Evolutionary conservation across 2,113 vertebrate species (phyloP).

Genomic region (Coregonus clupeaformis): DNA sequence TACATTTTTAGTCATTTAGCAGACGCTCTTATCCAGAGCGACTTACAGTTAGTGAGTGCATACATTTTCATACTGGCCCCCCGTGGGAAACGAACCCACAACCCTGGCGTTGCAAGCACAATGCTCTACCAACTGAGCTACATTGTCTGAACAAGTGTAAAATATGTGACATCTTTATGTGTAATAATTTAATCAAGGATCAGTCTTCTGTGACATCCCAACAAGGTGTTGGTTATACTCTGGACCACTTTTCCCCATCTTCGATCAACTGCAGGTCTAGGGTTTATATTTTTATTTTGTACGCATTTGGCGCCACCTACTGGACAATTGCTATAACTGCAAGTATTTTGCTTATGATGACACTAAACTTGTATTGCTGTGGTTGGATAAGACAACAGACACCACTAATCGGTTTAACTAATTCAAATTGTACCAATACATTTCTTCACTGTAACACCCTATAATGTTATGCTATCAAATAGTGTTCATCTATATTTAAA

Average conservation of each 20-base stretch:
- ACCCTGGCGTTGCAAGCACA: too few species aligned
- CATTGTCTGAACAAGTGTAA: background rate
- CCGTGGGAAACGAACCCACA: too few species aligned
- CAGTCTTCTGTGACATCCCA: background rate
- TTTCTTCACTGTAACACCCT: background rate
- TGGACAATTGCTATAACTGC: constrained; percentile 25
- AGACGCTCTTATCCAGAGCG: too few species aligned
- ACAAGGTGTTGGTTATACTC: background rate
- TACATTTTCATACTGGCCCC: too few species aligned
- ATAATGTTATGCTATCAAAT: background rate
- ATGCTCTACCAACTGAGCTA: too few species aligned
- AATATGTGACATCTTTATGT: background rate
- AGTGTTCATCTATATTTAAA: background rate
- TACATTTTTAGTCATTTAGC: too few species aligned
- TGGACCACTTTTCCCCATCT: background rate
- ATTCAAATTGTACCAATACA: background rate
- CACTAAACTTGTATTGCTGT: background rate
- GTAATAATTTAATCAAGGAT: constrained; percentile 11
- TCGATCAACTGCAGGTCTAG: constrained; percentile 30
- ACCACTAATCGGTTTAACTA: background rate
- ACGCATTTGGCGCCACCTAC: too few species aligned
- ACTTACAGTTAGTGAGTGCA: too few species aligned
- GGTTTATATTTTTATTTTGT: too few species aligned
- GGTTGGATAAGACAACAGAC: background rate
- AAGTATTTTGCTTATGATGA: background rate